Conservation (phyloP, 1,140 invertebrate genomes). For the Metopolophium dirhodum region DNA sequence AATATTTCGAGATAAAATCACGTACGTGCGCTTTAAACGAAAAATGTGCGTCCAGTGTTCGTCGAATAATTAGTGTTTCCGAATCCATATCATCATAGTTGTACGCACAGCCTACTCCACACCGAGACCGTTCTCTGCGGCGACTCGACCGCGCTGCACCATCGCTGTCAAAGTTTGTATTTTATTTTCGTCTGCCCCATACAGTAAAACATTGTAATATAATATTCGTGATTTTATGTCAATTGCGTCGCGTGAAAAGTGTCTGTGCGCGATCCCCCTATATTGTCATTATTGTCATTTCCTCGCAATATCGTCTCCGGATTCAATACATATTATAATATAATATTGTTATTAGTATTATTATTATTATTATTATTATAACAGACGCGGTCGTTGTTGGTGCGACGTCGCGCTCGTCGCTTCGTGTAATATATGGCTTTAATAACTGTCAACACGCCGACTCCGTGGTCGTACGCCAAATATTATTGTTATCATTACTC, state of each 20-base stretch:
- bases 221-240: background rate
- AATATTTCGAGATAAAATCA: background rate
- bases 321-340: too few species aligned
- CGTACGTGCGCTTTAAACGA: background rate
- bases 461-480: background rate
- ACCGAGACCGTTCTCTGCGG: background rate
- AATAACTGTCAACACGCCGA: conserved; percentile 5
- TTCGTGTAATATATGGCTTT: background rate
- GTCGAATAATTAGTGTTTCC: background rate
- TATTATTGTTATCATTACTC: conserved; percentile 29
- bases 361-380: too few species aligned
- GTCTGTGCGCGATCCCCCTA: background rate
- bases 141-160: too few species aligned
- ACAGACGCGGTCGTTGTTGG: too few species aligned
- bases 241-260: background rate
- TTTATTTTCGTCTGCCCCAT: background rate
- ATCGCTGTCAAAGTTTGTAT: conserved; percentile 26
- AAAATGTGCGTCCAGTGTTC: conserved; percentile 42
- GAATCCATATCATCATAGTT: background rate
- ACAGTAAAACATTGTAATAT: background rate
- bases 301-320: too few species aligned
- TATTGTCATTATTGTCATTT: background rate
- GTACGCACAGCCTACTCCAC: background rate
- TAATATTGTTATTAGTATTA: too few species aligned
- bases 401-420: background rate